Evolutionary conservation across 2,888 invertebrate genomes (phyloP).

Genomic region (Cheilosia impressa): DNA sequence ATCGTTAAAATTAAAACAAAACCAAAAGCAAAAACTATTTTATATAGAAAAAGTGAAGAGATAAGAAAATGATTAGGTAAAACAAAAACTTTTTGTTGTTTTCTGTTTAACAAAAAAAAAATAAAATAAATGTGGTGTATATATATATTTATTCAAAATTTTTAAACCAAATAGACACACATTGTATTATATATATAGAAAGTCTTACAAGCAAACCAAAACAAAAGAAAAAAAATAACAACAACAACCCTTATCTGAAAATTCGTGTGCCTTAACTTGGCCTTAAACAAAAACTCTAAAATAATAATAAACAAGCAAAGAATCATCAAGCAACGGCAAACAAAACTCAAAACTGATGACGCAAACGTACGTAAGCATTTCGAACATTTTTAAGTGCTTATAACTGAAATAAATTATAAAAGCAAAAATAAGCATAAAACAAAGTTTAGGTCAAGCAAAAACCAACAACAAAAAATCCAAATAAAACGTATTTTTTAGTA

Average conservation of each 20-base stretch:
- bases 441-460: conserved; percentile 64
- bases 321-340: conserved; percentile 57
- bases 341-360: conserved; percentile 65
- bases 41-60: conserved; percentile 61
- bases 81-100: conserved; percentile 39
- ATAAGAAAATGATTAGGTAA: conserved; percentile 47
- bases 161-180: conserved; percentile 32
- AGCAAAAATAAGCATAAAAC: conserved; percentile 4
- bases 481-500: conserved; percentile 60
- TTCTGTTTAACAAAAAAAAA: conserved; percentile 16
- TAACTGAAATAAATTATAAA: background rate
- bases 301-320: conserved; percentile 49
- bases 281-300: conserved; percentile 75
- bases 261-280: conserved; percentile 78
- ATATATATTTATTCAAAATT: conserved; percentile 61
- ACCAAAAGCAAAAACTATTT: conserved; percentile 63
- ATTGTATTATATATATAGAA: conserved; percentile 53
- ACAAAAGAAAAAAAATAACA: conserved; percentile 43
- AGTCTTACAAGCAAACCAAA: conserved; percentile 27
- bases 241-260: conserved; percentile 74
- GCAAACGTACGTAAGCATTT: conserved; percentile 50
- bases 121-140: conserved; percentile 45
- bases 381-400: conserved; percentile 64
- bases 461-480: conserved; percentile 26
- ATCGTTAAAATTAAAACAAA: conserved; percentile 53